A percentile compares a stretch with the other conserved stretches of the same genome.
phyloP scores from a whole-genome alignment of 1,140 invertebrate species.

The Drosophila asahinai region DNA sequence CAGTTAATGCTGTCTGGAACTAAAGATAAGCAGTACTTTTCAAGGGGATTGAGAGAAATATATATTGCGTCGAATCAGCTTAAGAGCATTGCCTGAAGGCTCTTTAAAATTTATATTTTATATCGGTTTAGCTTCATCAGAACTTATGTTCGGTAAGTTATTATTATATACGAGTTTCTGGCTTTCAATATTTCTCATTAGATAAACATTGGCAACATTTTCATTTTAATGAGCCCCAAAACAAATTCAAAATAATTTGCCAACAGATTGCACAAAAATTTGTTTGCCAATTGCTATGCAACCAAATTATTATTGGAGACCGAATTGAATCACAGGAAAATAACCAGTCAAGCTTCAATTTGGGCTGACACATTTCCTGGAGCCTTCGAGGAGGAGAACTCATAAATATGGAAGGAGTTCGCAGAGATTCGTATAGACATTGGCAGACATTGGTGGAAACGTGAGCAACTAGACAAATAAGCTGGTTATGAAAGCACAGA shows the following conservation, averaged over 20 bases:
- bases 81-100: neutral
- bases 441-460: constrained; percentile 17
- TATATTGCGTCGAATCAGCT: neutral
- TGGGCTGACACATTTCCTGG: constrained; percentile 25
- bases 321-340: constrained; percentile 18
- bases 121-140: too few relatives aligned
- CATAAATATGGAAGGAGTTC: constrained; percentile 23
- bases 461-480: constrained; percentile 49
- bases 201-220: neutral
- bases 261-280: neutral
- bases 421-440: constrained; percentile 8
- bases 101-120: neutral
- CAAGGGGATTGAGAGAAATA: constrained; percentile 4
- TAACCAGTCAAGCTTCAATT: constrained; percentile 20
- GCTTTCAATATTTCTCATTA: neutral
- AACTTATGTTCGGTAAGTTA: too few relatives aligned
- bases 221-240: constrained; percentile 8
- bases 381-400: constrained; percentile 3
- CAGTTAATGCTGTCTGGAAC: constrained; percentile 25
- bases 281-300: constrained; percentile 6
- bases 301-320: neutral
- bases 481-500: constrained; percentile 38
- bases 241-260: constrained; percentile 19
- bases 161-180: neutral
- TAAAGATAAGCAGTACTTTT: constrained; percentile 11